A percentile compares a stretch with the other conserved stretches of the same genome.
Conservation (phyloP, 1,140 invertebrate genomes). For the Zaprionus kolodkinae region DNA sequence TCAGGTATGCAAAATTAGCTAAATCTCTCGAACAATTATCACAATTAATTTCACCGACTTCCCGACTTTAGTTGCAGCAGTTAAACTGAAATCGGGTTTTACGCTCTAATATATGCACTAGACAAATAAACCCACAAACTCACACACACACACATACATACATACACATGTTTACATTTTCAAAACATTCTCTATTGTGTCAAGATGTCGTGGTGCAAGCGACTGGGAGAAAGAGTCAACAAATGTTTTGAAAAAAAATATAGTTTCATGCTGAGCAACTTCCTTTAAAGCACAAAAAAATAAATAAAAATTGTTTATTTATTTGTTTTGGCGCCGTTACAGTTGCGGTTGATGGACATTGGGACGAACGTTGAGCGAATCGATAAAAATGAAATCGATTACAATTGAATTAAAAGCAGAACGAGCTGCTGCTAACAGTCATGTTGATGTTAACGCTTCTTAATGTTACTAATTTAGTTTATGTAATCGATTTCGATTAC, state of each 20-base stretch:
- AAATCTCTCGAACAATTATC: slow-evolving; percentile 30
- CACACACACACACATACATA: no score
- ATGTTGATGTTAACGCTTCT: not conserved
- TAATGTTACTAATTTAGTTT: no score
- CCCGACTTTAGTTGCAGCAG: slow-evolving; percentile 22
- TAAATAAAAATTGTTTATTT: slow-evolving; percentile 25
- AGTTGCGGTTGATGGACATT: slow-evolving; percentile 26
- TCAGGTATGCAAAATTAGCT: slow-evolving; percentile 59
- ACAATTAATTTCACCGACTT: slow-evolving; percentile 46
- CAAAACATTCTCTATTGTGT: slow-evolving; percentile 5
- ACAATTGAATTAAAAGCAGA: not conserved
- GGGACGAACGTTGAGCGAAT: not conserved
- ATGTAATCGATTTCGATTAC: not conserved
- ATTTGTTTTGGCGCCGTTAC: slow-evolving; percentile 1
- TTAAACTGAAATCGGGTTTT: slow-evolving; percentile 22
- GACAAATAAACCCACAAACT: not conserved
- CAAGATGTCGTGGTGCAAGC: slow-evolving; percentile 3
- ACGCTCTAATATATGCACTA: not conserved
- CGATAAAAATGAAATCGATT: not conserved
- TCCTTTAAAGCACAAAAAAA: slow-evolving; percentile 9
- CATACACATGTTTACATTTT: not conserved
- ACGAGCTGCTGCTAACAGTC: not conserved
- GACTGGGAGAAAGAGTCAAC: slow-evolving; percentile 5
- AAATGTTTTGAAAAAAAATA: slow-evolving; percentile 9
- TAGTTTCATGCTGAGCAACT: slow-evolving; percentile 13